A percentile compares a stretch with the other conserved stretches of the same genome.
Conservation (phyloP, 1,140 invertebrate species). For the Phymastichus coffea region DNA sequence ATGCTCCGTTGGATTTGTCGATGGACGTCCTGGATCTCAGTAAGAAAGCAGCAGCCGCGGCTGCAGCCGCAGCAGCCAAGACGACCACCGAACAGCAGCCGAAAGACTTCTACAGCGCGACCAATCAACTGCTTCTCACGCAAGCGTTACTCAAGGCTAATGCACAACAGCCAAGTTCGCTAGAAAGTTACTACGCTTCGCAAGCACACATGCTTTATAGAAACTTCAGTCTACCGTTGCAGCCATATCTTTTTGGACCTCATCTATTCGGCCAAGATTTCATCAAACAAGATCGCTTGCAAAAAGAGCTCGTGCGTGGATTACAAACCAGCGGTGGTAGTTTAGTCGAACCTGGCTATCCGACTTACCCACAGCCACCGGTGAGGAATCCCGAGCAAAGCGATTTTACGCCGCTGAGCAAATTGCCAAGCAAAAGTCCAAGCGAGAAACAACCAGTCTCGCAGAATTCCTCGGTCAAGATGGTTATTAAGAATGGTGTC, state of each 20-base stretch:
- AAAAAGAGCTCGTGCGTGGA: conserved; percentile 66
- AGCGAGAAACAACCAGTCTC: conserved; percentile 1
- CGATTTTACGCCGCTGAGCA: conserved; percentile 27
- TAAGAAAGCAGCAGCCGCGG: conserved; percentile 65
- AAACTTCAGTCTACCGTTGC: conserved; percentile 56
- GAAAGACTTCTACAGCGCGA: conserved; percentile 55
- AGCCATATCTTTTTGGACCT: conserved; percentile 58
- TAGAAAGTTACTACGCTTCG: conserved; percentile 56
- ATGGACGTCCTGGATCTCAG: conserved; percentile 86
- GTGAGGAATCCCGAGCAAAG: conserved; percentile 31
- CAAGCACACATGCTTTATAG: conserved; percentile 56
- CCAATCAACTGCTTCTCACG: conserved; percentile 56
- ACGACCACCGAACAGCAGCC: conserved; percentile 12
- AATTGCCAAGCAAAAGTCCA: conserved; percentile 7
- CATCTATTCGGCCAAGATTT: conserved; percentile 62
- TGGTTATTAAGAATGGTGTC: conserved; percentile 87
- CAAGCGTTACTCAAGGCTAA: conserved; percentile 64
- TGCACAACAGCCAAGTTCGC: conserved; percentile 41
- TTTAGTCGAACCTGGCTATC: conserved; percentile 58
- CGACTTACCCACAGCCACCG: conserved; percentile 33
- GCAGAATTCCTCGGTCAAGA: conserved; percentile 66
- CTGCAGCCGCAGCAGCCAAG: conserved; percentile 30
- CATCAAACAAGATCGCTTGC: conserved; percentile 65
- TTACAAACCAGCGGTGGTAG: conserved; percentile 68
- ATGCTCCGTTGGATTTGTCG: conserved; percentile 73